These are phyloP conservation scores for Aselliscus stoliczkanus DNA, from an alignment of 2,797 vertebrate genomes.

Conservation along the genomic window DNA sequence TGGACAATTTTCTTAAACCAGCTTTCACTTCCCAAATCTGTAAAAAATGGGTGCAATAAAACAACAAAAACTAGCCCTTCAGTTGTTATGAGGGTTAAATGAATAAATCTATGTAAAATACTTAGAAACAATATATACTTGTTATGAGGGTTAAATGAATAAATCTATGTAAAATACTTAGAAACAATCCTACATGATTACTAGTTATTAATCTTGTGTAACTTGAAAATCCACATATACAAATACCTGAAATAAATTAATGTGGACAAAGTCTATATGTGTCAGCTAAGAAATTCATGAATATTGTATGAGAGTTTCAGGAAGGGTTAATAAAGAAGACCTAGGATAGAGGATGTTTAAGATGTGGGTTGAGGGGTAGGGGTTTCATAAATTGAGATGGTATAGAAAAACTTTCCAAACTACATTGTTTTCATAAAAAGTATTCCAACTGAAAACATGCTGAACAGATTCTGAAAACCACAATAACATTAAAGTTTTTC, in stretches of 20 bases:
- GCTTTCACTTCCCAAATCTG: neutral
- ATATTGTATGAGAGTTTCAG: neutral
- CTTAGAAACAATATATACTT: neutral
- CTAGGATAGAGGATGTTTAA: neutral
- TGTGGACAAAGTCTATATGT: neutral
- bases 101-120: neutral
- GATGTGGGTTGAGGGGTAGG: neutral
- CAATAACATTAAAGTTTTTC: neutral
- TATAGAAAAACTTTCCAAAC: neutral
- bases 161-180: neutral
- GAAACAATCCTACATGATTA: neutral
- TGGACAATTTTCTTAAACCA: neutral
- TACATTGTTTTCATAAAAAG: neutral
- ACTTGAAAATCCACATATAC: neutral
- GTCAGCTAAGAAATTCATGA: neutral
- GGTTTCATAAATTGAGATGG: neutral
- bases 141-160: neutral
- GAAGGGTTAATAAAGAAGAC: neutral
- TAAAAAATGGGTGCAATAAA: neutral
- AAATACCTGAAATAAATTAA: neutral
- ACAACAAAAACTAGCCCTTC: neutral
- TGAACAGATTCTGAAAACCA: neutral
- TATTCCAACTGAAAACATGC: neutral
- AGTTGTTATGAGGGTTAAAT: neutral
- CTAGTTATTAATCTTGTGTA: neutral